Percentiles rank a stretch among this genome's conserved stretches.
Conservation (phyloP, 92 coral and sea anemone genomes). For the Epizoanthus scotinus region DNA sequence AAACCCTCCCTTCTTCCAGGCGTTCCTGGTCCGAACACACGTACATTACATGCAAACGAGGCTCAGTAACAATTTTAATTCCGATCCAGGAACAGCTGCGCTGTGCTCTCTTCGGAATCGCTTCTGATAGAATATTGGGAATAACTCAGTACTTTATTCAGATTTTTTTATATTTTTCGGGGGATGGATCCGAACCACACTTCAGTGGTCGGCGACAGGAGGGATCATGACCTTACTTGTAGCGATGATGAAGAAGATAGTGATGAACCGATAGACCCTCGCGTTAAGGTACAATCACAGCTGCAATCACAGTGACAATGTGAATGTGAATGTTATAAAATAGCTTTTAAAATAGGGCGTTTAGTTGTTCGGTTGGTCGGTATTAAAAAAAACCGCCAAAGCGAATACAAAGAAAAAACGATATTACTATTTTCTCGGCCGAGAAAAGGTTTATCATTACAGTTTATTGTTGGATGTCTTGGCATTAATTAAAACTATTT, state of each 20-base stretch:
- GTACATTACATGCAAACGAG: not conserved
- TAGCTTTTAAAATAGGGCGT: too few species aligned
- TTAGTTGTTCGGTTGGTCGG: not conserved
- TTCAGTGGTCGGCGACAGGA: slow-evolving; percentile 6
- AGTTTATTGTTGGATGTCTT: not conserved
- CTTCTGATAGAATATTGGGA: too few species aligned
- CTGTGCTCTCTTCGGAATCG: not conserved
- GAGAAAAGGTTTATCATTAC: not conserved
- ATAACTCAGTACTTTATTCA: not conserved
- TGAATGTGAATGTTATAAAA: too few species aligned
- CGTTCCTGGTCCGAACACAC: not conserved
- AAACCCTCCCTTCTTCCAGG: not conserved
- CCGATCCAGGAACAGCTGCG: not conserved
- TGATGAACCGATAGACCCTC: slow-evolving; percentile 85
- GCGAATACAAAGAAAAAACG: too few species aligned
- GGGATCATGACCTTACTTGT: slow-evolving; percentile 21
- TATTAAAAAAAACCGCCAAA: not conserved
- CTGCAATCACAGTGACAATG: too few species aligned
- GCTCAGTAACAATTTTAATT: not conserved
- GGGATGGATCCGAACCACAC: slow-evolving; percentile 19
- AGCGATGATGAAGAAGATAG: slow-evolving; percentile 79
- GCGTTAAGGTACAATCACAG: slow-evolving; percentile 92
- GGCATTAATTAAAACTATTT: not conserved
- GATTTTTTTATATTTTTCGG: not conserved
- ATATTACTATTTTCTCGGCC: too few species aligned